phyloP scores from a whole-genome alignment of 2,113 vertebrate species.

The Lamprotornis superbus region DNA sequence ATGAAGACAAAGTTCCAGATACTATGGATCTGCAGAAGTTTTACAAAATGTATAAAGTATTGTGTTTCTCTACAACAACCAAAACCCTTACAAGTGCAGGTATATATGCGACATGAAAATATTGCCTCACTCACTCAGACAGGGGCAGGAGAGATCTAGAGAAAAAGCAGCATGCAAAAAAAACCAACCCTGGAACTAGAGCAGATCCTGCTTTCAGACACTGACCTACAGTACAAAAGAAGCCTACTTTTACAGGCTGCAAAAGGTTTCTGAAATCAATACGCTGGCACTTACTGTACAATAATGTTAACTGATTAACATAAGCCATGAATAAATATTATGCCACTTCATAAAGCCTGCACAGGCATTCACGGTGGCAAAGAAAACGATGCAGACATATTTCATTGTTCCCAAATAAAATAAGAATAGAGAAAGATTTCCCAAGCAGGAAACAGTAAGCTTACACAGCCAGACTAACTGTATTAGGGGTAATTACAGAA shows the following conservation, averaged over 20 bases:
- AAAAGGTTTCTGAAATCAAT: conserved; percentile 19
- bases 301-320: conserved; percentile 33
- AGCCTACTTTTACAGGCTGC: conserved; percentile 21
- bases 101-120: conserved; percentile 77
- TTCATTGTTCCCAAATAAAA: conserved; percentile 67
- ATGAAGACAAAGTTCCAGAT: conserved; percentile 60
- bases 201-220: conserved; percentile 36
- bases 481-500: not conserved
- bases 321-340: conserved; percentile 57
- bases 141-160: conserved; percentile 49
- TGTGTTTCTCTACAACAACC: conserved; percentile 76
- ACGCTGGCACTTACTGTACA: conserved; percentile 56
- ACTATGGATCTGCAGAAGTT: conserved; percentile 62
- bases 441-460: conserved; percentile 16
- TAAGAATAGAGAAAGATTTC: conserved; percentile 11
- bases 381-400: conserved; percentile 32
- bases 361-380: not conserved
- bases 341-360: conserved; percentile 11
- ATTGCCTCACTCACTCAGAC: conserved; percentile 78
- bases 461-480: conserved; percentile 32
- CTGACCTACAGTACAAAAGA: conserved; percentile 55
- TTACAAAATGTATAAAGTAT: conserved; percentile 79
- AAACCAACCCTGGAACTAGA: not conserved
- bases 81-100: conserved; percentile 73
- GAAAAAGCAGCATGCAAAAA: conserved; percentile 71